Evolutionary conservation across 2,888 invertebrate genomes (phyloP).

Genomic region (Sthenelais limicola): DNA sequence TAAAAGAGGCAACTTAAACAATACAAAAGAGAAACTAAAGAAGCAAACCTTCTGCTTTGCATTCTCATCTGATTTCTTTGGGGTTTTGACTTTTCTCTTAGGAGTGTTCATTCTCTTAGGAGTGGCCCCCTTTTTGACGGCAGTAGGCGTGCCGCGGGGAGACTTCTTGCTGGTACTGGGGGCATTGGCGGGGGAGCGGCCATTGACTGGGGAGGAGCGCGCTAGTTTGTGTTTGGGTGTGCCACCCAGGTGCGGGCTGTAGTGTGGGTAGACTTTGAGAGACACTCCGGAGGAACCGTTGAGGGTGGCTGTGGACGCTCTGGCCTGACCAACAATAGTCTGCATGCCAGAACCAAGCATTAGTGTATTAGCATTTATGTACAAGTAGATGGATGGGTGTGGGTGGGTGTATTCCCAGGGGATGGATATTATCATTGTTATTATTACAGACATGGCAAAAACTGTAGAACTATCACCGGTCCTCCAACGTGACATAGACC

Average conservation of each 20-base stretch:
- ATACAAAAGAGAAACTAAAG: too few species aligned
- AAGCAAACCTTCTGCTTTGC: too few species aligned
- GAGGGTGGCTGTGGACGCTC: constrained; percentile 18
- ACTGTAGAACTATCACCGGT: too few species aligned
- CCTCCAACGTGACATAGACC: too few species aligned
- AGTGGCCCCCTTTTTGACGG: not conserved
- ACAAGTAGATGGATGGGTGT: too few species aligned
- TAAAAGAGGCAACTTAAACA: too few species aligned
- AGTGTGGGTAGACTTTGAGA: constrained; percentile 30
- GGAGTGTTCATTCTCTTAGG: not conserved
- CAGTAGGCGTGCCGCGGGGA: not conserved
- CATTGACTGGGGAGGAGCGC: constrained; percentile 3
- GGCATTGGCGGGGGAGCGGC: not conserved
- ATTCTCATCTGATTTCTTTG: too few species aligned
- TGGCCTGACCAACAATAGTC: not conserved
- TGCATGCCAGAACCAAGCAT: not conserved
- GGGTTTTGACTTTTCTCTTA: not conserved
- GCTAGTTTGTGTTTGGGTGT: constrained; percentile 31
- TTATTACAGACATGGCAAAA: too few species aligned
- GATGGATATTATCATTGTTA: too few species aligned
- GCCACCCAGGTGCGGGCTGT: constrained; percentile 15
- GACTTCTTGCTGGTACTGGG: not conserved
- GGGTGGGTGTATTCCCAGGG: too few species aligned
- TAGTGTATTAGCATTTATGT: too few species aligned
- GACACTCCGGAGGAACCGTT: constrained; percentile 19